Evolutionary conservation across 1,140 invertebrate species (phyloP).

Genomic region (Tachypleus tridentatus): DNA sequence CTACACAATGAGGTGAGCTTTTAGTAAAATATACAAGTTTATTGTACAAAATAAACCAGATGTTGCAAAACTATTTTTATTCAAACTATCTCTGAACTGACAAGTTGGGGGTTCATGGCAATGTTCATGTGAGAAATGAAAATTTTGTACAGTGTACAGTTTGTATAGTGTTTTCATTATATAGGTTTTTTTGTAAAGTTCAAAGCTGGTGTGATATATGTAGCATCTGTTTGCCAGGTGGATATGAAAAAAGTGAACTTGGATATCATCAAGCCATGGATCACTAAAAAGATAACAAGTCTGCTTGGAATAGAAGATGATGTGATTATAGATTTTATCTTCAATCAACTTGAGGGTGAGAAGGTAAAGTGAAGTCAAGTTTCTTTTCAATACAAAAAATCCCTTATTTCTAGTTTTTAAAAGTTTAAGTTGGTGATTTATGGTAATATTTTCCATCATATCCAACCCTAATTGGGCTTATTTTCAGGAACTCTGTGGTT

Average conservation of each 20-base stretch:
- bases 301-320: constrained; percentile 87
- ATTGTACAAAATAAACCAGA: too few species aligned
- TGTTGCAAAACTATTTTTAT: too few species aligned
- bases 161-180: constrained; percentile 4
- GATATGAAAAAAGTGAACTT: constrained; percentile 98
- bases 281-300: constrained; percentile 88
- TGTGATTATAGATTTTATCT: constrained; percentile 96
- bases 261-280: constrained; percentile 98
- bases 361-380: constrained; percentile 46
- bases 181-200: constrained; percentile 5
- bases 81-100: too few species aligned
- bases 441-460: too few species aligned
- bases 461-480: too few species aligned
- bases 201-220: neutral
- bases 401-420: too few species aligned
- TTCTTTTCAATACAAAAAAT: too few species aligned
- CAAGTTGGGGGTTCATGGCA: too few species aligned
- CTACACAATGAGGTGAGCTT: too few species aligned
- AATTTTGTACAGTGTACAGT: neutral
- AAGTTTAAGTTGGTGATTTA: too few species aligned
- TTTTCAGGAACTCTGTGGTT: too few species aligned
- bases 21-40: too few species aligned
- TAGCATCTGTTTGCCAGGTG: constrained; percentile 50
- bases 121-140: neutral
- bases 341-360: constrained; percentile 88